phyloP scores from a whole-genome alignment of 2,113 vertebrate species.

The Ciconia boyciana region DNA sequence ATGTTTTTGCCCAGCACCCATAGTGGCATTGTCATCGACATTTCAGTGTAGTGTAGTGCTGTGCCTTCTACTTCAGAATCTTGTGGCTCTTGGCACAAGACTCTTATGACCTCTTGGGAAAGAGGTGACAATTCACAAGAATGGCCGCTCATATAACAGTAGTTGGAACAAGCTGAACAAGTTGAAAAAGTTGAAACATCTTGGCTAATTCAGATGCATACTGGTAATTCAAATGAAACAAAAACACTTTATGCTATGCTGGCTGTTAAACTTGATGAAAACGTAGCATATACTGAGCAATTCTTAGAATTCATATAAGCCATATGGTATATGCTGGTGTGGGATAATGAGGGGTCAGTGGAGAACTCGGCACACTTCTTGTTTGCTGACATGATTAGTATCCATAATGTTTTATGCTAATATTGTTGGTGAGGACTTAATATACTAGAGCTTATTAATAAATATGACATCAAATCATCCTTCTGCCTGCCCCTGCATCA shows the following conservation, averaged over 20 bases:
- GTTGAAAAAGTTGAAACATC: neutral
- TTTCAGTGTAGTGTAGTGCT: neutral
- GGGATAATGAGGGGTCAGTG: neutral
- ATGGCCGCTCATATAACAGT: neutral
- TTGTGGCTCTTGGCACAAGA: neutral
- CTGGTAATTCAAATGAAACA: neutral
- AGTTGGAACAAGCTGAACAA: neutral
- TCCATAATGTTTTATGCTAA: neutral
- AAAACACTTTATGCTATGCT: neutral
- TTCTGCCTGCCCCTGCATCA: neutral
- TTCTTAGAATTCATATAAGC: neutral
- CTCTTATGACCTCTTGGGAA: neutral
- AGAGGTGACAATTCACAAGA: neutral
- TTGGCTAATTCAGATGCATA: neutral
- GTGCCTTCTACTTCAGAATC: neutral
- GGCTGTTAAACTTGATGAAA: neutral
- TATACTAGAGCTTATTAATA: neutral
- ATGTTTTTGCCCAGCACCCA: neutral
- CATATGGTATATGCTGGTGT: neutral
- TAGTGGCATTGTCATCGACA: neutral
- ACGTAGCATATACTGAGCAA: neutral
- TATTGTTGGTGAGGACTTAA: neutral
- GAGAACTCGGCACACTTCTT: neutral
- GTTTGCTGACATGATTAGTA: neutral
- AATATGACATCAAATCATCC: neutral